Base-by-base conservation (phyloP, 2,888 invertebrate genomes). In the Automeris io region DNA sequence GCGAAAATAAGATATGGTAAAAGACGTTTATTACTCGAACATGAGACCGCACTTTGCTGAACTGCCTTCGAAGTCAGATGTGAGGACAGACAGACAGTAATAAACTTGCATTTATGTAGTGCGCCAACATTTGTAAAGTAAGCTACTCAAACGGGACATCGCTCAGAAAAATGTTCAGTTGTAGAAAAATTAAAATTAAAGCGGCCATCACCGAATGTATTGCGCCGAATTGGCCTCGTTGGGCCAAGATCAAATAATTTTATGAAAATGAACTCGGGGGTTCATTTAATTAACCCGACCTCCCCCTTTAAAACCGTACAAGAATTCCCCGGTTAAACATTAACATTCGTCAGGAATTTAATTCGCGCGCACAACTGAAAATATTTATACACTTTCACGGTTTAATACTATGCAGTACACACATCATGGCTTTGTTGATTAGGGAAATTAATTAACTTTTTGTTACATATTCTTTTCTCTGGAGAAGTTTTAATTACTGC, bases 271-370 rank as follows among this genome's bases (percentile, higher is more conserved):
- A 78, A 80, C 72, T 75, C 75, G 57, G 60, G n/a, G 61, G 70
- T 69, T 73, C 78, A 79, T 85, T 86, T 82, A 85, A 83, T 86
- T 83, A 85, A 82, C 82, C 75, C 76, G 47, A 70, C 70, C 74
- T 73, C 75, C 80, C 69, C 75, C 70, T 64, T 69, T 74, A 73
- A 70, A 76, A 78, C 66, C 77, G 79, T 74, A 80, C 79, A 81
- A 81, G 82, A 81, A 82, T 82, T 79, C 79, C 77, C 80, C 70
- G 68, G 75, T 75, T 77, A 76, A 79, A 79, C 81, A 83, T 85
- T 80, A 79, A 71, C 76, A 75, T 79, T 77, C 78, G 76, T 67
- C 65, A 72, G 74, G 75, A 83, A 79, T 83, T 78, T 78, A 75
- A 82, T 80, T 76, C 73, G 65, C 55, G 60, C 66, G 46, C 33